A percentile compares a stretch with the other conserved stretches of the same genome.
Conservation (phyloP, 1,140 invertebrate species). For the Caenorhabditis latens region DNA sequence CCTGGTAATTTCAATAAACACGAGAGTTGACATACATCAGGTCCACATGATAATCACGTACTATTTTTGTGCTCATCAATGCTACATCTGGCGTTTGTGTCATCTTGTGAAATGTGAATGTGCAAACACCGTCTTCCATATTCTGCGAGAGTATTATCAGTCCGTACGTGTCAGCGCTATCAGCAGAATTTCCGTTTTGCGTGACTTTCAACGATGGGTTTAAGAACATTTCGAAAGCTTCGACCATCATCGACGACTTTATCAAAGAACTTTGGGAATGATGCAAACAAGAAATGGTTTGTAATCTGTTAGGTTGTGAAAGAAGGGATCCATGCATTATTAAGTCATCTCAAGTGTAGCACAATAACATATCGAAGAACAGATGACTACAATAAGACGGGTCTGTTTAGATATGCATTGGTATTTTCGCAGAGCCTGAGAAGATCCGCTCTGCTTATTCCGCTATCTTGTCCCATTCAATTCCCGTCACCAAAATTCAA, state of each 20-base stretch:
- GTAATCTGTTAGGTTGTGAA: no score
- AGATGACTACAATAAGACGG: no score
- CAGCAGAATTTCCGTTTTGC: background rate
- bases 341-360: no score
- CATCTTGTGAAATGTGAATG: slow-evolving; percentile 3
- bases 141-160: background rate
- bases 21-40: slow-evolving; percentile 3
- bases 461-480: background rate
- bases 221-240: background rate
- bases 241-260: background rate
- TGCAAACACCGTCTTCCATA: background rate
- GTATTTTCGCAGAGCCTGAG: no score
- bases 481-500: no score
- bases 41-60: slow-evolving; percentile 18
- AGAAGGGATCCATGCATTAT: no score
- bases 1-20: background rate
- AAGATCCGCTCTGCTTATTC: background rate
- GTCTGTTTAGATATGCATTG: no score
- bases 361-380: no score
- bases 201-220: background rate
- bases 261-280: slow-evolving; percentile 13
- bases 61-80: slow-evolving; percentile 9
- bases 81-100: background rate
- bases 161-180: slow-evolving; percentile 14
- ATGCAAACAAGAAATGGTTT: background rate